A percentile compares a stretch with the other conserved stretches of the same genome.
phyloP scores from a whole-genome alignment of 2,888 invertebrate species.

The Laothoe populi region DNA sequence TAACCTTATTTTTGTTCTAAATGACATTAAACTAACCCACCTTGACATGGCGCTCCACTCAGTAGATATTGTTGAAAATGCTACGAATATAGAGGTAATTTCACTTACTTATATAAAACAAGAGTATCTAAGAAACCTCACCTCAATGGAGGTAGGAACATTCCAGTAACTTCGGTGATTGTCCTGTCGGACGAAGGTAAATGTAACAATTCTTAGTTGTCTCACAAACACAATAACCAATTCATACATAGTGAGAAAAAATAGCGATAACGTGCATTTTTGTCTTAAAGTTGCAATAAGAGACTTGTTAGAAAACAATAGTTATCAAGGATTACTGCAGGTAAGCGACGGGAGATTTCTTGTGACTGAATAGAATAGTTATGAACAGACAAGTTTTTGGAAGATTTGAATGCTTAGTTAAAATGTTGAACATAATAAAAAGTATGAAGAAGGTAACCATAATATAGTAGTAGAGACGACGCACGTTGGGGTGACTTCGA shows the following conservation, averaged over 20 bases:
- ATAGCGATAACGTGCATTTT: constrained; percentile 27
- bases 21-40: constrained; percentile 5
- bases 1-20: neutral
- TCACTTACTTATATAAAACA: too few relatives aligned
- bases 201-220: constrained; percentile 33
- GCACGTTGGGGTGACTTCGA: constrained; percentile 45
- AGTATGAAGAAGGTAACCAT: constrained; percentile 1
- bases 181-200: constrained; percentile 26
- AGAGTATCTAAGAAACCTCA: too few relatives aligned
- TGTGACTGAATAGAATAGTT: constrained; percentile 6
- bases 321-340: constrained; percentile 25
- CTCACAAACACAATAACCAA: constrained; percentile 45
- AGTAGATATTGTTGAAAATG: too few relatives aligned
- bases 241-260: constrained; percentile 41
- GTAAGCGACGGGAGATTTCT: constrained; percentile 18
- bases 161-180: constrained; percentile 22
- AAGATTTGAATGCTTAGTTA: neutral
- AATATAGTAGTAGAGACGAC: neutral
- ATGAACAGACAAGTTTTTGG: neutral
- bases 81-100: too few relatives aligned
- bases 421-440: constrained; percentile 6
- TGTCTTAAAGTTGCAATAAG: constrained; percentile 20
- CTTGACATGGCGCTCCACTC: neutral
- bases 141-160: neutral
- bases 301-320: constrained; percentile 22